phyloP scores from a whole-genome alignment of 2,113 vertebrate genomes.

The Etheostoma spectabile region DNA sequence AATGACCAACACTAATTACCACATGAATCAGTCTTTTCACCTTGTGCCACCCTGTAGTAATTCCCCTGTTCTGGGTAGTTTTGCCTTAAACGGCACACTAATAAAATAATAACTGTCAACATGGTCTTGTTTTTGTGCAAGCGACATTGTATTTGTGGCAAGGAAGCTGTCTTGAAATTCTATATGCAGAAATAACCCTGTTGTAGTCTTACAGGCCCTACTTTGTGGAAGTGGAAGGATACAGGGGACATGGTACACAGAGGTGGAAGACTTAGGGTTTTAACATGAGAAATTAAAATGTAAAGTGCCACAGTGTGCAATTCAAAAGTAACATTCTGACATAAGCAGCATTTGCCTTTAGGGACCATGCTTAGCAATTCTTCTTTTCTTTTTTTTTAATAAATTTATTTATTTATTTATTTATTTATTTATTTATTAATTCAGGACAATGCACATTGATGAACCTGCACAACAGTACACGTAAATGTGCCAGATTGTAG shows the following conservation, averaged over 20 bases:
- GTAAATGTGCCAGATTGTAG: too few relatives aligned
- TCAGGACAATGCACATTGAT: too few relatives aligned
- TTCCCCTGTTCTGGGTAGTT: background rate
- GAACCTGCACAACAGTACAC: too few relatives aligned
- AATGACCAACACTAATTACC: conserved; percentile 36
- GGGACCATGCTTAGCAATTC: too few relatives aligned
- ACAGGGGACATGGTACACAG: background rate
- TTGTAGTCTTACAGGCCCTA: background rate
- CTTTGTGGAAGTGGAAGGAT: conserved; percentile 11
- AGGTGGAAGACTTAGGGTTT: conserved; percentile 20
- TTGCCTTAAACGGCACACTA: background rate
- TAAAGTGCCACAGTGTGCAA: conserved; percentile 30
- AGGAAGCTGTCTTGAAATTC: background rate
- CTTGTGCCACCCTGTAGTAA: conserved; percentile 5
- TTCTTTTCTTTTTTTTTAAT: too few relatives aligned
- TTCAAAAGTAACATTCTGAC: conserved; percentile 38
- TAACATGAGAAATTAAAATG: conserved; percentile 30
- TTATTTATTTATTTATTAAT: too few relatives aligned
- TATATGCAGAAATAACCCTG: background rate
- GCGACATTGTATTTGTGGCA: background rate
- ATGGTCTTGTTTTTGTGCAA: background rate
- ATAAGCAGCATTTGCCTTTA: conserved; percentile 41
- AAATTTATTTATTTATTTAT: too few relatives aligned
- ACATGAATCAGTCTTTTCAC: conserved; percentile 40
- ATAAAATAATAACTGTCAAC: conserved; percentile 22